A percentile compares a stretch with the other conserved stretches of the same genome.
Evolutionary conservation across 2,797 vertebrate species (phyloP).

Genomic region (Benthosema pterotum): DNA sequence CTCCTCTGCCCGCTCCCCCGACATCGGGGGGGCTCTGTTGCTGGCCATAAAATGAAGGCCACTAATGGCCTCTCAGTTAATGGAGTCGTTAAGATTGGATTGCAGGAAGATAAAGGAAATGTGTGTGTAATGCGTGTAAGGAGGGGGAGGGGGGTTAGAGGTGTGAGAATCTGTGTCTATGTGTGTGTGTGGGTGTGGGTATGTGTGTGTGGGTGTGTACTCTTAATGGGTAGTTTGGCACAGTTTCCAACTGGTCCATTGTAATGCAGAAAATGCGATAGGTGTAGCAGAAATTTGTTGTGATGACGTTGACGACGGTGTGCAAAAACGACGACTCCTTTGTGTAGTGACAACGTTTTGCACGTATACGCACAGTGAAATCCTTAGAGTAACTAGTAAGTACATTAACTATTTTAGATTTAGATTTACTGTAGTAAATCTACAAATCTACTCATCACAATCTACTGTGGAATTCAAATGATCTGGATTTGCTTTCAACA

Average conservation of each 20-base stretch:
- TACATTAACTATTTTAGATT: too few species aligned
- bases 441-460: too few species aligned
- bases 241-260: background rate
- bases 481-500: too few species aligned
- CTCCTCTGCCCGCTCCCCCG: constrained; percentile 62
- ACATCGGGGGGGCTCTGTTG: constrained; percentile 70
- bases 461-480: too few species aligned
- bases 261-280: too few species aligned
- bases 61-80: constrained; percentile 76
- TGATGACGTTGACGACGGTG: too few species aligned
- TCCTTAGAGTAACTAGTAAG: too few species aligned
- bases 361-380: too few species aligned
- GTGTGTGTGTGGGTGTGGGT: background rate
- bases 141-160: constrained; percentile 25
- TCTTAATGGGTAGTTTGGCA: constrained; percentile 18
- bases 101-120: constrained; percentile 73
- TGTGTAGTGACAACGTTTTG: too few species aligned
- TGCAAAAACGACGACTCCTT: too few species aligned
- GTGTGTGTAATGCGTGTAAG: constrained; percentile 57
- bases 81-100: constrained; percentile 78
- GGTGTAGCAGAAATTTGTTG: too few species aligned
- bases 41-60: constrained; percentile 70
- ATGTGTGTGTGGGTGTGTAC: constrained; percentile 21
- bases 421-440: too few species aligned
- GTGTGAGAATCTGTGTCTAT: constrained; percentile 53